These are phyloP conservation scores for Oeneis ivallda DNA, from an alignment of 2,888 invertebrate species.

Conservation along the genomic window DNA sequence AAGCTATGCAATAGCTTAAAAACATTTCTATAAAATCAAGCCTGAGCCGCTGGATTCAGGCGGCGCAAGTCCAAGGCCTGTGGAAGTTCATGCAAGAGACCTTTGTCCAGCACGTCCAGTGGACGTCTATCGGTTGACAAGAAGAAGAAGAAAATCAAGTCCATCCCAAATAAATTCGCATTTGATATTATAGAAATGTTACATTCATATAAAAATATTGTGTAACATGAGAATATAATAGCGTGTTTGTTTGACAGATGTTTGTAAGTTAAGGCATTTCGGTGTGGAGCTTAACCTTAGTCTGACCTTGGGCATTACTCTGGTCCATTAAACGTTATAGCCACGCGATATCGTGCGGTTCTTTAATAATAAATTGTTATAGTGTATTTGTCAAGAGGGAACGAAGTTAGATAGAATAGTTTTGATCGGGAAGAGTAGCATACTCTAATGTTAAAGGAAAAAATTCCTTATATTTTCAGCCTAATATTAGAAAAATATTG, in stretches of 20 bases:
- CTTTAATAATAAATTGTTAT: neutral
- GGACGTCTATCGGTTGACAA: no score
- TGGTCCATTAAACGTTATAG: neutral
- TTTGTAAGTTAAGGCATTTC: constrained; percentile 19
- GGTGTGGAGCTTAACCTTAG: constrained; percentile 22
- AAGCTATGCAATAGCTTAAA: no score
- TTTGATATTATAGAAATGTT: no score
- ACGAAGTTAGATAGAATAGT: neutral
- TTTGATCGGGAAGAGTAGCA: neutral
- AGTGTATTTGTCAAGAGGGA: neutral
- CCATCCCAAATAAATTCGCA: neutral
- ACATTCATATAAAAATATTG: constrained; percentile 5
- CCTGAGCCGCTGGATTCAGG: no score
- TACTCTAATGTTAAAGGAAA: no score
- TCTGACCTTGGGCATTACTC: neutral
- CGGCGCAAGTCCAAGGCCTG: no score
- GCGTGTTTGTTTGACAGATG: constrained; percentile 28
- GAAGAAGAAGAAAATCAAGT: neutral
- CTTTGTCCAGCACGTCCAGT: no score
- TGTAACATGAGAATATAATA: neutral
- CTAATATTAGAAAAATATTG: no score
- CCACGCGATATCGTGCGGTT: constrained; percentile 15
- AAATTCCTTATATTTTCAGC: no score
- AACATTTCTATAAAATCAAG: no score
- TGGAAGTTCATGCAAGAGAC: no score